phyloP scores from a whole-genome alignment of 2,888 invertebrate genomes.

The Pseudococcus viburni region DNA sequence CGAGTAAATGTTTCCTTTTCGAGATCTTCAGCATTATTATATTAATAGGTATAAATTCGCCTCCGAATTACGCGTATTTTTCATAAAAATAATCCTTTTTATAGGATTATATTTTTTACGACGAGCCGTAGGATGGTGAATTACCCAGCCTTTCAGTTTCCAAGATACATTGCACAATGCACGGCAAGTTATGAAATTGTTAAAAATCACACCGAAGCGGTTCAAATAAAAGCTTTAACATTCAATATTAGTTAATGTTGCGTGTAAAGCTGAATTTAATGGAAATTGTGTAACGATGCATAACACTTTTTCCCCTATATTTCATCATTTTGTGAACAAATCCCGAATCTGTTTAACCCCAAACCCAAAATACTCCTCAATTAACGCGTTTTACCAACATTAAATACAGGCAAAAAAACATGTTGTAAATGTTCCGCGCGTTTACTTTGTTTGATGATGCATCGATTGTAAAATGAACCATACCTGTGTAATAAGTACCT shows the following conservation, averaged over 20 bases:
- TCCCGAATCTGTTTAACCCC: constrained; percentile 43
- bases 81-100: constrained; percentile 1
- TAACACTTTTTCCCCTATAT: constrained; percentile 61
- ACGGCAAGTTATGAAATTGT: constrained; percentile 9
- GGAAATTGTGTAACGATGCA: constrained; percentile 65
- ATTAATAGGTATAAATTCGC: neutral
- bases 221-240: constrained; percentile 50
- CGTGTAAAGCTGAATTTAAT: constrained; percentile 64
- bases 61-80: neutral
- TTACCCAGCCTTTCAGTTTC: neutral
- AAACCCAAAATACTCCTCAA: constrained; percentile 20
- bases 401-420: neutral
- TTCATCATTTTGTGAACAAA: constrained; percentile 44
- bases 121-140: neutral
- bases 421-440: neutral
- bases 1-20: neutral
- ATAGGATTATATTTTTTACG: neutral
- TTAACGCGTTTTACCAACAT: constrained; percentile 11
- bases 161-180: constrained; percentile 27
- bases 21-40: neutral
- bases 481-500: neutral
- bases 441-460: constrained; percentile 21
- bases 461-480: neutral
- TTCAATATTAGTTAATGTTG: constrained; percentile 65
- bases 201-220: constrained; percentile 52